Conservation (phyloP, 1,140 invertebrate genomes). For the Thaumatotibia leucotreta region DNA sequence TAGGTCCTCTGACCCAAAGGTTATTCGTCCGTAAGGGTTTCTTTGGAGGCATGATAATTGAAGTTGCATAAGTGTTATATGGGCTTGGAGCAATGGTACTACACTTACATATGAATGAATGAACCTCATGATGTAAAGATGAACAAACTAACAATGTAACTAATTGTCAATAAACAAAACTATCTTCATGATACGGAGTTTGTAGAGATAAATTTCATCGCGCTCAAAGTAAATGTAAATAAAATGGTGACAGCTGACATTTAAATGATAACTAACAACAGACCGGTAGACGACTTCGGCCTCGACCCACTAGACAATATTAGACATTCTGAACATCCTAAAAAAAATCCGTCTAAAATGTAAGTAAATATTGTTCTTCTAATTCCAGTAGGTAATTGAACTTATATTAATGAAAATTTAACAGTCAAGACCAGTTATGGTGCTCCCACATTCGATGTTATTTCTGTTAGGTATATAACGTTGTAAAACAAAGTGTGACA, state of each 20-base stretch:
- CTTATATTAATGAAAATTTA: no score
- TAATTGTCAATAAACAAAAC: no score
- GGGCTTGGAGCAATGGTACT: neutral
- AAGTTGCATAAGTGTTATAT: conserved; percentile 35
- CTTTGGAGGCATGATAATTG: conserved; percentile 29
- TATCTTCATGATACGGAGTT: neutral
- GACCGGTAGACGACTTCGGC: neutral
- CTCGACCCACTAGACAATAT: neutral
- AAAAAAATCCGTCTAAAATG: neutral
- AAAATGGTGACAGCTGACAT: neutral
- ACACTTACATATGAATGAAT: neutral
- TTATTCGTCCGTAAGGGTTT: neutral
- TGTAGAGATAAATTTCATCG: neutral
- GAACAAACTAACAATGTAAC: no score
- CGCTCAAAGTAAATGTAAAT: neutral
- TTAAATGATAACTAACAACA: neutral
- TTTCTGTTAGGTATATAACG: no score
- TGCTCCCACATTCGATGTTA: no score
- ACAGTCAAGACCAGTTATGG: no score
- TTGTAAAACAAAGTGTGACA: no score
- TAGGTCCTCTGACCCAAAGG: conserved; percentile 6
- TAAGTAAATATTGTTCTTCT: neutral
- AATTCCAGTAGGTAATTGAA: no score
- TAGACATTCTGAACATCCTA: neutral
- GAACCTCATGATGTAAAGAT: no score